phyloP scores from a whole-genome alignment of 2,888 invertebrate species.

The Phortica okadai region DNA sequence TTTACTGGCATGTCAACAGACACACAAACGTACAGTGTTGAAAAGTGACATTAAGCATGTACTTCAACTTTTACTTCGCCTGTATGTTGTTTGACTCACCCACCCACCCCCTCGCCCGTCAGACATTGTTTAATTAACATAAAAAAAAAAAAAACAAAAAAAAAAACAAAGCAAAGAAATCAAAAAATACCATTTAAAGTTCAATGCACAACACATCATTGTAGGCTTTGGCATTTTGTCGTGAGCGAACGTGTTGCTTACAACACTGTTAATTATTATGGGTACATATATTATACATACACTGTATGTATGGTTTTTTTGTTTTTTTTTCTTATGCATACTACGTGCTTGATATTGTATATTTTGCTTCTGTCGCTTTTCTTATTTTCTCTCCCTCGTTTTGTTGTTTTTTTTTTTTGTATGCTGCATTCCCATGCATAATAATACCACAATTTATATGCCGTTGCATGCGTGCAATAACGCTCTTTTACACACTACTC shows the following conservation, averaged over 20 bases:
- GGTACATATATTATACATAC: not conserved
- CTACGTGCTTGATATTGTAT: not conserved
- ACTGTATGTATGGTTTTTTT: not conserved
- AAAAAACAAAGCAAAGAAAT: not conserved
- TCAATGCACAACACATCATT: constrained; percentile 7
- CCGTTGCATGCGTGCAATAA: constrained; percentile 9
- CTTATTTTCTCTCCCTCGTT: not conserved
- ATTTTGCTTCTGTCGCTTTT: not conserved
- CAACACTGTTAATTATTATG: not conserved
- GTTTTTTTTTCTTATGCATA: not conserved
- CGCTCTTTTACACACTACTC: not conserved
- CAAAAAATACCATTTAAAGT: constrained; percentile 14
- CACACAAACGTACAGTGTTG: too few relatives aligned
- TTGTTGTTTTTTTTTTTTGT: constrained; percentile 2
- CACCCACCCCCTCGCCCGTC: too few relatives aligned
- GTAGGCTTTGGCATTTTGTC: not conserved
- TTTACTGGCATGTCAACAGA: too few relatives aligned
- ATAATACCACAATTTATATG: constrained; percentile 13
- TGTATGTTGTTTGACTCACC: too few relatives aligned
- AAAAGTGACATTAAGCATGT: too few relatives aligned
- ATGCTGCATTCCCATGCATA: constrained; percentile 21
- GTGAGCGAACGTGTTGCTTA: too few relatives aligned
- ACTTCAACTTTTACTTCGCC: too few relatives aligned
- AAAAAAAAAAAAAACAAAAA: not conserved
- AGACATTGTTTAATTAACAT: not conserved